These are phyloP conservation scores for Oscheius sp. DNA, from an alignment of 2,888 invertebrate genomes.

Conservation along the genomic window DNA sequence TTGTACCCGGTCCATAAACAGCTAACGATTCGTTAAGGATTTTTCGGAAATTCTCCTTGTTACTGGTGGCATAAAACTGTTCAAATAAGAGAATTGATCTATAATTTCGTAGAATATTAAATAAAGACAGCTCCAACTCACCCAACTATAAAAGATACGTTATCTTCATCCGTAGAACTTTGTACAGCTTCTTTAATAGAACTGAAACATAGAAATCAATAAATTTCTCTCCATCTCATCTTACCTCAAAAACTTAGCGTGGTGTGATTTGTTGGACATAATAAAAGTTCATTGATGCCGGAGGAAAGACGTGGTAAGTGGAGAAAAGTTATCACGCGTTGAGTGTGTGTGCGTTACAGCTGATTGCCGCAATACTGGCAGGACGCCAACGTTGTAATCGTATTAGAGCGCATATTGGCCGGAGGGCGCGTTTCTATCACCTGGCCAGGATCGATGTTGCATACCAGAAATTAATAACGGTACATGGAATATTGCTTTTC, in stretches of 20 bases:
- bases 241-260: constrained; percentile 23
- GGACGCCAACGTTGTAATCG: constrained; percentile 19
- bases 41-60: constrained; percentile 39
- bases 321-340: constrained; percentile 14
- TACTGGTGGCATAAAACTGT: constrained; percentile 21
- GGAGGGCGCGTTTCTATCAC: not conserved
- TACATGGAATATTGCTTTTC: too few species aligned
- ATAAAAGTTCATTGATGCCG: too few species aligned
- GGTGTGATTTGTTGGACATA: constrained; percentile 20
- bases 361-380: constrained; percentile 24
- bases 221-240: not conserved
- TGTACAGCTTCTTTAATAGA: constrained; percentile 24
- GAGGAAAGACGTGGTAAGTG: constrained; percentile 6
- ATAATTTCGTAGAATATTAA: not conserved
- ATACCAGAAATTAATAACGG: too few species aligned
- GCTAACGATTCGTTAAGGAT: constrained; percentile 29
- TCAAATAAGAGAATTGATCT: constrained; percentile 33
- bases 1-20: constrained; percentile 38
- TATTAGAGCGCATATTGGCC: constrained; percentile 21
- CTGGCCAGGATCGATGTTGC: not conserved
- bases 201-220: not conserved
- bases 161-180: constrained; percentile 18
- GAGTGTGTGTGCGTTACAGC: constrained; percentile 19
- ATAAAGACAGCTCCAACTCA: not conserved
- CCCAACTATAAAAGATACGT: constrained; percentile 24